Base-by-base conservation (phyloP, 2,888 invertebrate genomes). In the Drepanosiphum platanoidis region DNA sequence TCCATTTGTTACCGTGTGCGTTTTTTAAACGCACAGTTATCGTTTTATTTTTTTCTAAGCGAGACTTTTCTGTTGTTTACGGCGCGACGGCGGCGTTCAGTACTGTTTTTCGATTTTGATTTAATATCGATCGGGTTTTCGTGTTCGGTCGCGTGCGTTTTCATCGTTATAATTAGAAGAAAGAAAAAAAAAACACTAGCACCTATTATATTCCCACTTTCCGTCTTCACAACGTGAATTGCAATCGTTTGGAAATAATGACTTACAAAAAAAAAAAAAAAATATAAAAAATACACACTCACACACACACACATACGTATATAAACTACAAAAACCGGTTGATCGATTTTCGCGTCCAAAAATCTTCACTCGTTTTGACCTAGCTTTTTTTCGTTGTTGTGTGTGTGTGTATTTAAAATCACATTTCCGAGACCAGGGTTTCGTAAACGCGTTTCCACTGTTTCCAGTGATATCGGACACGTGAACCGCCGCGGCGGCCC, bases 291-390 rank as follows among this genome's bases (percentile, higher is more conserved):
- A n/a, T n/a, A n/a, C n/a, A n/a, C n/a, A n/a, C n/a, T n/a, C n/a
- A n/a, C n/a, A n/a, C n/a, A n/a, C n/a, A n/a, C n/a, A n/a, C n/a
- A n/a, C n/a, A n/a, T n/a, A n/a, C n/a, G n/a, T n/a, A n/a, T n/a
- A n/a, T n/a, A n/a, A n/a, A n/a, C n/a, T 39, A 15, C 52, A 22
- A 18, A 68, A 84, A 84, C 84, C 68, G 77, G 84, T 84, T 58
- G 30, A 84, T 75, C 30, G 77, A 68, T 77, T 58, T 77, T 68
- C 18, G 82, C 74, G 74, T 64, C 30, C 71, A 58, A 71, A 81
- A 64, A 18, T 68, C 52, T 58, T 18, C 15, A 66, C 22, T 71
- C 15, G 39, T 61, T n/a, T 30, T 7, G 58, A 39, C 58, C 11
- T 5, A 30, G 42, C 66, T n/a, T 70, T 39, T 34, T 22, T 34